Evolutionary conservation across 2,888 invertebrate genomes (phyloP).

Genomic region (Mystacides longicornis): DNA sequence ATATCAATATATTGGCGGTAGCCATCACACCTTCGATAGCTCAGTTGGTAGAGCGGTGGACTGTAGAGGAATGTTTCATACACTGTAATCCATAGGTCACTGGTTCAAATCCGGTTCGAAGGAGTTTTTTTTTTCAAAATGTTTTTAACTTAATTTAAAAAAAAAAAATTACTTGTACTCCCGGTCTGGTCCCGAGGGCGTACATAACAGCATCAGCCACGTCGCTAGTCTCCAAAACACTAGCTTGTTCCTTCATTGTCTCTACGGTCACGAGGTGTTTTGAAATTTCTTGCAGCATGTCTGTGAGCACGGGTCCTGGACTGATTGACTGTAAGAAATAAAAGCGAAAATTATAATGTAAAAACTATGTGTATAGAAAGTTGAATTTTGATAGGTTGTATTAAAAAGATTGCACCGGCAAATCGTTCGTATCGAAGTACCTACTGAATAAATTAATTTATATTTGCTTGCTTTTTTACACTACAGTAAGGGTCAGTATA

Average conservation of each 20-base stretch:
- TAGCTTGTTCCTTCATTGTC: conserved; percentile 31
- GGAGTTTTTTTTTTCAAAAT: conserved; percentile 14
- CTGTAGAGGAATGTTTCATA: conserved; percentile 35
- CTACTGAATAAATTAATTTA: too few relatives aligned
- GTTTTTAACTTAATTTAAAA: too few relatives aligned
- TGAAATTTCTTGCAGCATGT: conserved; percentile 34
- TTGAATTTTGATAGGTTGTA: too few relatives aligned
- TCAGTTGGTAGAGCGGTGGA: conserved; percentile 53
- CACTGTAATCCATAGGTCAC: conserved; percentile 52
- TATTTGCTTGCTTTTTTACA: too few relatives aligned
- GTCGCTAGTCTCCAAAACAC: conserved; percentile 41
- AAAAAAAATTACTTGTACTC: conserved; percentile 52
- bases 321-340: conserved; percentile 33
- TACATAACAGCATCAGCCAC: conserved; percentile 48
- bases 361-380: too few relatives aligned
- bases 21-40: conserved; percentile 42
- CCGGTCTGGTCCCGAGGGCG: conserved; percentile 45
- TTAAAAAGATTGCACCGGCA: too few relatives aligned
- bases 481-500: too few relatives aligned
- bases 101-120: conserved; percentile 41
- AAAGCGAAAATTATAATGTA: too few relatives aligned
- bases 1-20: background rate
- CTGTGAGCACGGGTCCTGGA: conserved; percentile 34
- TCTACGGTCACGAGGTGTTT: conserved; percentile 34
- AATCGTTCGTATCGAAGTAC: too few relatives aligned